phyloP scores from a whole-genome alignment of 1,140 invertebrate species.

The Limonius californicus region DNA sequence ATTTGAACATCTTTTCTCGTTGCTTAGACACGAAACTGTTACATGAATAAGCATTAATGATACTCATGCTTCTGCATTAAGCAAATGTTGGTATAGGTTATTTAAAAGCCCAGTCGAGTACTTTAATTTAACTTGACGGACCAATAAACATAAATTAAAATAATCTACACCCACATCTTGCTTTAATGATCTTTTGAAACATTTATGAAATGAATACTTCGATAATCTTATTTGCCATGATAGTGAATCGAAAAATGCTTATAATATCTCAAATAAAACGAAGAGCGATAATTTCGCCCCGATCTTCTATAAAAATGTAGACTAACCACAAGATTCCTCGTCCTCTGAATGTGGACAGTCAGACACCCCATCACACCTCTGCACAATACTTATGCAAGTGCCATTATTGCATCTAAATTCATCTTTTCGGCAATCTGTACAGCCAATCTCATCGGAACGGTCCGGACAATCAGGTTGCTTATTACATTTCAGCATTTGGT shows the following conservation, averaged over 20 bases:
- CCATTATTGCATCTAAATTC: constrained; percentile 58
- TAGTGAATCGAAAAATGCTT: too few species aligned
- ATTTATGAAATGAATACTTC: too few species aligned
- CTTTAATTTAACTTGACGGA: too few species aligned
- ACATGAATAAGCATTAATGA: constrained; percentile 6
- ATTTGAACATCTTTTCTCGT: constrained; percentile 66
- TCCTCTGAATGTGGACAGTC: constrained; percentile 63
- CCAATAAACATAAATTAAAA: too few species aligned
- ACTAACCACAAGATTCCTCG: constrained; percentile 55
- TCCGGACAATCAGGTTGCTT: constrained; percentile 59
- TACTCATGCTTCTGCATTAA: constrained; percentile 13
- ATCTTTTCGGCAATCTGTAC: constrained; percentile 47
- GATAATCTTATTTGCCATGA: too few species aligned
- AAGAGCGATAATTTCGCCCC: too few species aligned
- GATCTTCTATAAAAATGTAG: neutral
- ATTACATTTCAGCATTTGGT: constrained; percentile 54
- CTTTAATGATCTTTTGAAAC: too few species aligned
- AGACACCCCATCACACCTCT: constrained; percentile 57
- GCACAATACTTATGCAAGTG: constrained; percentile 59
- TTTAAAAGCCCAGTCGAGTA: too few species aligned
- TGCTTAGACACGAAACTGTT: constrained; percentile 52
- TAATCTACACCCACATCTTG: too few species aligned
- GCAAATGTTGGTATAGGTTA: too few species aligned
- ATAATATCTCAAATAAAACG: too few species aligned
- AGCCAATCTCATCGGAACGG: constrained; percentile 61